These are phyloP conservation scores for Hypercompe scribonia DNA, from an alignment of 2,888 invertebrate species.

Conservation along the genomic window DNA sequence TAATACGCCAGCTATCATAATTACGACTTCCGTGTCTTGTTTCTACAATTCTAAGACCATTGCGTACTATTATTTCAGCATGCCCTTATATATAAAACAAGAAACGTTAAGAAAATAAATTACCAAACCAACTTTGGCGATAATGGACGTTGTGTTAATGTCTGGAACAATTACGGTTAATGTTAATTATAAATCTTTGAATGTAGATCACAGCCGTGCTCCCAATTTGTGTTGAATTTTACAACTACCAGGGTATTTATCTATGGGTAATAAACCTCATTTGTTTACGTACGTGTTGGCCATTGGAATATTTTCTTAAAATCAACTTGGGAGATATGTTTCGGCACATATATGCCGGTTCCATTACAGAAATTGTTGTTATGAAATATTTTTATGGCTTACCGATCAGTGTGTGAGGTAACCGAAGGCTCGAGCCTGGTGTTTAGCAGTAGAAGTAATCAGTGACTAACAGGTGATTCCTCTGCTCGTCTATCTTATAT, in stretches of 20 bases:
- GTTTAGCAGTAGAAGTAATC: no score
- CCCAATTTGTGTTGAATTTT: conserved; percentile 6
- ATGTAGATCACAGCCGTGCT: background rate
- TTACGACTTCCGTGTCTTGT: background rate
- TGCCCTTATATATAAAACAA: background rate
- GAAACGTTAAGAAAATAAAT: conserved; percentile 12
- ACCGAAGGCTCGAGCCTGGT: no score
- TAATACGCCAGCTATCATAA: background rate
- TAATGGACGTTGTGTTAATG: background rate
- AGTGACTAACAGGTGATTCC: no score
- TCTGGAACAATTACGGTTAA: conserved; percentile 9
- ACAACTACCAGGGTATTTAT: background rate
- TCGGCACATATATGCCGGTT: no score
- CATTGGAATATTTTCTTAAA: background rate
- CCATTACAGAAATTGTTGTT: no score
- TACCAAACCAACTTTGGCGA: background rate
- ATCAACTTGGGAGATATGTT: background rate
- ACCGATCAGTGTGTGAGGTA: no score
- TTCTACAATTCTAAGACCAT: background rate
- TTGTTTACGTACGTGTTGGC: background rate
- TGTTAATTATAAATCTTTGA: background rate
- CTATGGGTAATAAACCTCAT: background rate
- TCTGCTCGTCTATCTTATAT: no score
- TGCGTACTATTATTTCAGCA: conserved; percentile 4
- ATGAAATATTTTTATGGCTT: no score